Conservation (phyloP, 2,113 vertebrate species). For the Paramisgurnus dabryanus region DNA sequence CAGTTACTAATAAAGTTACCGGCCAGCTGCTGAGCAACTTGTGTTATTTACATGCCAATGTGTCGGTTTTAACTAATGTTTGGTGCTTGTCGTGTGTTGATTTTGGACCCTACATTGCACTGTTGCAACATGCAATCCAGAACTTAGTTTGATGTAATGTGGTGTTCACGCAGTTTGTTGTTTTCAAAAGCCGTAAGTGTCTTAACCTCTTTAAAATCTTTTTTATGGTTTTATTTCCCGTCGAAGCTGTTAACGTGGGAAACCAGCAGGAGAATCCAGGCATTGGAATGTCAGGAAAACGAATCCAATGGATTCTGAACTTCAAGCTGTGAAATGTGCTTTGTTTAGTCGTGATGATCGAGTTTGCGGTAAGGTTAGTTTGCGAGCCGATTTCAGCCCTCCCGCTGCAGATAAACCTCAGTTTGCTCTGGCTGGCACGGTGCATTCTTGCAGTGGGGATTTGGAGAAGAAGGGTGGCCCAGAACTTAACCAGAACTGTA, state of each 20-base stretch:
- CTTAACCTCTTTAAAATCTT: neutral
- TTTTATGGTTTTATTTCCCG: conserved; percentile 5
- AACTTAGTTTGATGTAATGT: conserved; percentile 1
- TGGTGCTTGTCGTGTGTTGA: too few species aligned
- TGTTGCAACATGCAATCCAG: neutral
- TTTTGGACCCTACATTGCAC: neutral
- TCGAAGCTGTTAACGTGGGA: conserved; percentile 15
- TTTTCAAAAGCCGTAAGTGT: conserved; percentile 6
- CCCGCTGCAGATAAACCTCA: conserved; percentile 55
- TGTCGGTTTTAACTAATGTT: too few species aligned
- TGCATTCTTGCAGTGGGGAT: conserved; percentile 42
- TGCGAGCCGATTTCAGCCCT: conserved; percentile 50
- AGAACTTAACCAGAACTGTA: conserved; percentile 8
- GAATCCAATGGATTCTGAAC: conserved; percentile 30
- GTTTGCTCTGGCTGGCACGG: conserved; percentile 55
- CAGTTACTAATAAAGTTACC: too few species aligned
- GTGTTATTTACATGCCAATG: too few species aligned
- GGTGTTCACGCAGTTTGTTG: conserved; percentile 8
- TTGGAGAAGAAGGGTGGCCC: conserved; percentile 40
- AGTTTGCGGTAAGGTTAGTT: conserved; percentile 49
- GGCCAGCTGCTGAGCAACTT: too few species aligned
- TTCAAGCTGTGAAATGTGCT: conserved; percentile 50
- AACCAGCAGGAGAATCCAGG: conserved; percentile 21
- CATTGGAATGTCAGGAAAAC: conserved; percentile 10
- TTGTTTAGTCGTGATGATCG: conserved; percentile 48